Conservation (phyloP, 1,140 invertebrate species). For the Platorchestia sp. region DNA sequence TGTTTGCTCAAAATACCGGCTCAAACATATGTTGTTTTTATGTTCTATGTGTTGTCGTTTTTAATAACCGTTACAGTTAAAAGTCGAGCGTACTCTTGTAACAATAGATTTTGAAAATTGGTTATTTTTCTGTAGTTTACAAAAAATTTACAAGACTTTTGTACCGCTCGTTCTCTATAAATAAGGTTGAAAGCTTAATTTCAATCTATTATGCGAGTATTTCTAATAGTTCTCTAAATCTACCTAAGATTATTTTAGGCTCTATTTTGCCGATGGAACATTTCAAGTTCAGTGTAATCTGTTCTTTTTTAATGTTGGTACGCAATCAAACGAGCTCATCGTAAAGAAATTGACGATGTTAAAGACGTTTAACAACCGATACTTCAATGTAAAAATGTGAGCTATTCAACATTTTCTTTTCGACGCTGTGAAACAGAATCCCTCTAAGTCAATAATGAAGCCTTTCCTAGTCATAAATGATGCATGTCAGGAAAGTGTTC, state of each 20-base stretch:
- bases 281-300: neutral
- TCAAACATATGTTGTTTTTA: neutral
- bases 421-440: neutral
- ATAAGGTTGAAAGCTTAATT: neutral
- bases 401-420: neutral
- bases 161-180: neutral
- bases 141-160: neutral
- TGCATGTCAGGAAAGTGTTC: neutral
- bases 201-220: neutral
- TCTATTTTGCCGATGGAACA: neutral
- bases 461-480: neutral
- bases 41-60: neutral
- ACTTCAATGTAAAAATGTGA: neutral
- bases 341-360: neutral
- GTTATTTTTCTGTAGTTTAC: no score
- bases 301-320: neutral
- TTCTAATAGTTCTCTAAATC: neutral
- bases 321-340: neutral
- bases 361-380: neutral
- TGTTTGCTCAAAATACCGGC: neutral
- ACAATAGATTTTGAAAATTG: no score
- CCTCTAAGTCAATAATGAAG: neutral
- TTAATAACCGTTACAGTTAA: neutral
- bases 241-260: neutral
- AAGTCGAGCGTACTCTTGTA: neutral